Percentiles rank a stretch among this genome's conserved stretches.
phyloP scores from a whole-genome alignment of 2,797 vertebrate genomes.

The Crocodylus rhombifer region DNA sequence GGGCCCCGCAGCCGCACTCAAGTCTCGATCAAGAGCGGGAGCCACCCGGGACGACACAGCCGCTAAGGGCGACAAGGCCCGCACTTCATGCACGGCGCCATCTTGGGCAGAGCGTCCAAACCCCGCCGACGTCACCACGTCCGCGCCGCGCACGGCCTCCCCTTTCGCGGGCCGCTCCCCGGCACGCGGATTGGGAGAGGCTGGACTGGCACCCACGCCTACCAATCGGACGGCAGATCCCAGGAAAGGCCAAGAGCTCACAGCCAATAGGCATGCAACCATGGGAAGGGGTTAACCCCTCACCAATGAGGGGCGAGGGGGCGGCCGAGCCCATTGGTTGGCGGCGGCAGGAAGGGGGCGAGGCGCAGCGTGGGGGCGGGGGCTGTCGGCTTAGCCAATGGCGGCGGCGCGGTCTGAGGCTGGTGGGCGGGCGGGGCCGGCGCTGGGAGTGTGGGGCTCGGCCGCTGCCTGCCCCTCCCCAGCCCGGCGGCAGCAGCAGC shows the following conservation, averaged over 20 bases:
- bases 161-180: neutral
- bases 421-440: conserved; percentile 19
- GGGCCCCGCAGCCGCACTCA: neutral
- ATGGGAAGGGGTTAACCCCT: rapidly evolving
- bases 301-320: neutral
- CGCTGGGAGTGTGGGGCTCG: conserved; percentile 34
- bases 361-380: rapidly evolving
- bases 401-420: neutral
- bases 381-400: conserved; percentile 61
- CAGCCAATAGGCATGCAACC: neutral
- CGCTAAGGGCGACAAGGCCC: neutral
- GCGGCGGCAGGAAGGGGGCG: neutral
- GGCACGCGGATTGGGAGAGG: neutral
- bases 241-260: too few relatives aligned
- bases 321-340: neutral
- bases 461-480: conserved; percentile 59
- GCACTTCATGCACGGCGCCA: conserved; percentile 61
- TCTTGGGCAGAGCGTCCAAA: conserved; percentile 34
- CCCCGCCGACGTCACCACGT: conserved; percentile 16
- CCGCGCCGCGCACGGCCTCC: neutral
- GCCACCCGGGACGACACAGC: neutral
- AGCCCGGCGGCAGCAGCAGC: conserved; percentile 5
- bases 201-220: rapidly evolving
- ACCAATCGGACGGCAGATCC: rapidly evolving
- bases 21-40: neutral